A percentile compares a stretch with the other conserved stretches of the same genome.
Conservation (phyloP, 2,797 vertebrate species). For the Pseudochirops corinnae region DNA sequence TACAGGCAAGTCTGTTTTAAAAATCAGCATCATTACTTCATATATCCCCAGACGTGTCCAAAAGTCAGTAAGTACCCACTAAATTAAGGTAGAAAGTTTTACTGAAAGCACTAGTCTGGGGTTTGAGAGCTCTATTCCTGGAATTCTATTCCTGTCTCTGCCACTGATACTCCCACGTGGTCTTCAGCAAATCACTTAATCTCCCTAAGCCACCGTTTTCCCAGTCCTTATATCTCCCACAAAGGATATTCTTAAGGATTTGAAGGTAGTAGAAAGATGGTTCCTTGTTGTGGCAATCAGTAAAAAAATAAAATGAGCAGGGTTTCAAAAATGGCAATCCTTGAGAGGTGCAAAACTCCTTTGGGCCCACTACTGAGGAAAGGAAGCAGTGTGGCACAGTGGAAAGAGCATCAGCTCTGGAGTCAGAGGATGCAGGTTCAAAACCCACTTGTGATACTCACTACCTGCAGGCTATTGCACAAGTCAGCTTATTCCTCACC, state of each 20-base stretch:
- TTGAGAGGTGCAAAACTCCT: neutral
- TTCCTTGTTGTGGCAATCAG: neutral
- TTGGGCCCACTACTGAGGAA: neutral
- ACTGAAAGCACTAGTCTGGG: neutral
- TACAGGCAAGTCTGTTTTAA: neutral
- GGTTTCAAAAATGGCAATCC: neutral
- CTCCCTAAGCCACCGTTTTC: neutral
- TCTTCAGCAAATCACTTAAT: neutral
- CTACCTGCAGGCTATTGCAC: neutral
- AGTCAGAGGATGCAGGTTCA: neutral
- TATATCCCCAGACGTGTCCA: neutral
- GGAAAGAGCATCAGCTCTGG: neutral
- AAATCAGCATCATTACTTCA: neutral
- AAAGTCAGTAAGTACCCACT: neutral
- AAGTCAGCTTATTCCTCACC: neutral
- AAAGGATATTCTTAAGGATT: neutral
- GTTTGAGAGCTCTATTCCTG: neutral
- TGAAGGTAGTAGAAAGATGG: neutral
- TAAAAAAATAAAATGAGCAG: neutral
- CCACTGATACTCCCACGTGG: neutral
- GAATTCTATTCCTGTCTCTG: neutral
- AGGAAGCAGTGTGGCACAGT: neutral
- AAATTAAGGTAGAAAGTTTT: neutral
- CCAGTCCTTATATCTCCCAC: neutral
- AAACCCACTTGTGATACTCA: neutral